Evolutionary conservation across 2,888 invertebrate genomes (phyloP).

Genomic region (Cetonia aurata): DNA sequence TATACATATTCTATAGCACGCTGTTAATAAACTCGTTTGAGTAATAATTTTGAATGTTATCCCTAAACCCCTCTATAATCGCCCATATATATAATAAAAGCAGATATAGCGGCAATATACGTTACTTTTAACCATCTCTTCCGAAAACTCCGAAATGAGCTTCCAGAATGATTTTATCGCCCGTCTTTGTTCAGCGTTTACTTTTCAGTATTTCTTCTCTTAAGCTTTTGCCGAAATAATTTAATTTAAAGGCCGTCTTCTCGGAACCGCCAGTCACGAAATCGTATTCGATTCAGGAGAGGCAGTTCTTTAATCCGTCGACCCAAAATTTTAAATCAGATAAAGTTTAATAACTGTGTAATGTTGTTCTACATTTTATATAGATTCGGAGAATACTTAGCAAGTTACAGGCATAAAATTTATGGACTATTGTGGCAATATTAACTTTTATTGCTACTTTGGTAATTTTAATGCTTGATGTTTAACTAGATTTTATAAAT

Average conservation of each 20-base stretch:
- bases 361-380: neutral
- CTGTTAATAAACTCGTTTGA: too few species aligned
- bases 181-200: slow-evolving; percentile 1
- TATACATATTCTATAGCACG: too few species aligned
- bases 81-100: too few species aligned
- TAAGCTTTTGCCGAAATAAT: slow-evolving; percentile 5
- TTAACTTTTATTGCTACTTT: too few species aligned
- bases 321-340: slow-evolving; percentile 6
- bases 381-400: too few species aligned
- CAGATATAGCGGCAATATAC: neutral
- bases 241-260: slow-evolving; percentile 17
- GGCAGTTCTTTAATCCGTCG: neutral
- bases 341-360: slow-evolving; percentile 2
- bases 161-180: slow-evolving; percentile 5
- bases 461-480: too few species aligned
- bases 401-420: too few species aligned
- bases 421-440: too few species aligned
- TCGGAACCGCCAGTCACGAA: neutral
- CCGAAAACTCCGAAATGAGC: neutral
- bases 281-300: slow-evolving; percentile 7
- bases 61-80: too few species aligned
- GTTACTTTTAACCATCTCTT: neutral
- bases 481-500: too few species aligned
- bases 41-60: too few species aligned
- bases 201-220: slow-evolving; percentile 6